These are phyloP conservation scores for Polietes domitor DNA, from an alignment of 2,888 invertebrate species.

Conservation along the genomic window DNA sequence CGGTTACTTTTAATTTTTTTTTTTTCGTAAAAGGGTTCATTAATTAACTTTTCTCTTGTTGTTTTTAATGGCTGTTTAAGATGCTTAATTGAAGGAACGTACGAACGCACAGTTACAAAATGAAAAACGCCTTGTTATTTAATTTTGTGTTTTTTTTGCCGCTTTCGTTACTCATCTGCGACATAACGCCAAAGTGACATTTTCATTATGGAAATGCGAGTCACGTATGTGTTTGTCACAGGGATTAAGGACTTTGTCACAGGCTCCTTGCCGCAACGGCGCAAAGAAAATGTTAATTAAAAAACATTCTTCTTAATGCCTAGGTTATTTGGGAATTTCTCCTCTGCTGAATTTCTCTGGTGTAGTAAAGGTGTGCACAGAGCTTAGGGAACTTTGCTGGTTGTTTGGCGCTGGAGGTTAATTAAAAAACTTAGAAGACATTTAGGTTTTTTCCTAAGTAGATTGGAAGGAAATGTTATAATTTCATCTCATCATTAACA, in stretches of 20 bases:
- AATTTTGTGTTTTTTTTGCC: background rate
- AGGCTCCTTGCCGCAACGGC: background rate
- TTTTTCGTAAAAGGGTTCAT: slow-evolving; percentile 49
- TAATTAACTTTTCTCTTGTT: slow-evolving; percentile 48
- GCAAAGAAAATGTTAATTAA: slow-evolving; percentile 25
- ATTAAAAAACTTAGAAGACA: background rate
- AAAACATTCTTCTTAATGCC: background rate
- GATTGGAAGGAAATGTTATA: background rate
- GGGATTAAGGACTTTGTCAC: slow-evolving; percentile 55
- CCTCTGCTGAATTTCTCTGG: background rate
- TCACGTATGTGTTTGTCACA: slow-evolving; percentile 59
- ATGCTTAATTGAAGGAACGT: slow-evolving; percentile 16
- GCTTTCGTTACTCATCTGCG: background rate
- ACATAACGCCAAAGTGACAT: slow-evolving; percentile 50
- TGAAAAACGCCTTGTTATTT: slow-evolving; percentile 50
- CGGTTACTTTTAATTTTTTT: background rate
- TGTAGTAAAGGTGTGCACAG: background rate
- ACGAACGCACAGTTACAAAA: background rate
- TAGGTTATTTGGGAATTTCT: background rate
- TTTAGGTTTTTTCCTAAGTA: background rate
- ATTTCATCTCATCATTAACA: background rate
- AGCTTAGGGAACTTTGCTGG: slow-evolving; percentile 4
- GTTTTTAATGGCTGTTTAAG: slow-evolving; percentile 46
- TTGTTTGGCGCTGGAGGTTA: background rate
- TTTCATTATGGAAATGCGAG: slow-evolving; percentile 66